Evolutionary conservation across 2,888 invertebrate genomes (phyloP), one percentile per base, ranked within the genome.

Genomic region (Lasioglossum leucozonium): DNA sequence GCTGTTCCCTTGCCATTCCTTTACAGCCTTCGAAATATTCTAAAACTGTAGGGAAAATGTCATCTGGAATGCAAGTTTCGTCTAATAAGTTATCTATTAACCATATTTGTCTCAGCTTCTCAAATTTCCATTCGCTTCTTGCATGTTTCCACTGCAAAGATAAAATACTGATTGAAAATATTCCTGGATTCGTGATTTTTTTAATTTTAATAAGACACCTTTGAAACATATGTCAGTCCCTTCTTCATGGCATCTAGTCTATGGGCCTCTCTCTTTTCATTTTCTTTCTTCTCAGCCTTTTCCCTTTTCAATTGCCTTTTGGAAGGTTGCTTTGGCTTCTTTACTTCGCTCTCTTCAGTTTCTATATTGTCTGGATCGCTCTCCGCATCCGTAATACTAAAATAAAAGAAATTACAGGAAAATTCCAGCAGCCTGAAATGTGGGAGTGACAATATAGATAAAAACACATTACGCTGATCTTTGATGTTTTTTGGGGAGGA

Each of bases 61-160:
- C 95, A 69, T 96, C 96, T 6, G 96, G 96, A 11, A 98, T 93
- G 87, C 96, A 96, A 5, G 94, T 93, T 22, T 96, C 95, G 83
- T 97, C 96, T 88, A 97, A 96, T 90, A 97, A 96, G 91, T 97
- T 96, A 87, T 97, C 97, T 89, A 96, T 96, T 75, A 98, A 95
- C 96, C 97, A 98, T n/a, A 97, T 96, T 95, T 98, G 98, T 84
- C 96, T 96, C 1, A 97, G 94, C 94, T 98, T 98, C 94, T 97
- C 97, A 93, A 98, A 98, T 94, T 97, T 98, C 98, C 98, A 98
- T 90, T 97, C 96, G 71, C 95, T 95, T 87, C 95, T 96, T 84
- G 96, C 96, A 92, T 97, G 96, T 94, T 97, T 97, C 98, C 98
- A 98, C 92, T 97, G 37, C 11, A 81, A 84, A 40, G 13, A 69